Conservation (phyloP, 1,140 invertebrate species). For the Cyclina sinensis region DNA sequence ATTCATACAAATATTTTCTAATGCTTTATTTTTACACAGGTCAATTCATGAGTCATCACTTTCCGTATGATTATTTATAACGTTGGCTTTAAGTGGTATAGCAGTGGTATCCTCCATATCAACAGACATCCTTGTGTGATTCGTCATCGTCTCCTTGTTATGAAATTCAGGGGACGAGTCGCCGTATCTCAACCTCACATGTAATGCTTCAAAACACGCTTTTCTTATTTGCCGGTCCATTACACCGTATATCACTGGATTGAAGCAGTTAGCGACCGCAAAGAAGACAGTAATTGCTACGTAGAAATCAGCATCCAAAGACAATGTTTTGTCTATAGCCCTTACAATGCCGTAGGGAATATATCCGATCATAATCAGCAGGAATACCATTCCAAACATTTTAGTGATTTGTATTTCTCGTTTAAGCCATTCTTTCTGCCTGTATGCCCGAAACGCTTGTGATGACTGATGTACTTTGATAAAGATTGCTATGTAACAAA, state of each 20-base stretch:
- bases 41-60: slow-evolving; percentile 1
- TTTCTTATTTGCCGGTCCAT: slow-evolving; percentile 85
- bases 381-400: slow-evolving; percentile 86
- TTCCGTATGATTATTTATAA: background rate
- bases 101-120: slow-evolving; percentile 40
- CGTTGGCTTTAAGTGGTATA: background rate
- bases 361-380: slow-evolving; percentile 85
- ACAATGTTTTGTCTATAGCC: slow-evolving; percentile 82
- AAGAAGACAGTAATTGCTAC: slow-evolving; percentile 85
- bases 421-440: slow-evolving; percentile 82
- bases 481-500: slow-evolving; percentile 86
- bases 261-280: slow-evolving; percentile 84
- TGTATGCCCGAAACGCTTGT: slow-evolving; percentile 76
- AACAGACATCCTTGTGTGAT: slow-evolving; percentile 48
- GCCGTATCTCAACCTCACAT: slow-evolving; percentile 52
- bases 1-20: too few species aligned
- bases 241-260: slow-evolving; percentile 85
- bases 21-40: too few species aligned
- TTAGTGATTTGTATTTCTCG: slow-evolving; percentile 86
- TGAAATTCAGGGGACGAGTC: slow-evolving; percentile 47
- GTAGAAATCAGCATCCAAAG: slow-evolving; percentile 84
- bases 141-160: slow-evolving; percentile 63
- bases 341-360: slow-evolving; percentile 85
- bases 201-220: slow-evolving; percentile 80
- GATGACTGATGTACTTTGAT: slow-evolving; percentile 83